Evolutionary conservation across 2,797 vertebrate genomes (phyloP), one percentile per base, ranked within the genome.

Genomic region (Prionace glauca): DNA sequence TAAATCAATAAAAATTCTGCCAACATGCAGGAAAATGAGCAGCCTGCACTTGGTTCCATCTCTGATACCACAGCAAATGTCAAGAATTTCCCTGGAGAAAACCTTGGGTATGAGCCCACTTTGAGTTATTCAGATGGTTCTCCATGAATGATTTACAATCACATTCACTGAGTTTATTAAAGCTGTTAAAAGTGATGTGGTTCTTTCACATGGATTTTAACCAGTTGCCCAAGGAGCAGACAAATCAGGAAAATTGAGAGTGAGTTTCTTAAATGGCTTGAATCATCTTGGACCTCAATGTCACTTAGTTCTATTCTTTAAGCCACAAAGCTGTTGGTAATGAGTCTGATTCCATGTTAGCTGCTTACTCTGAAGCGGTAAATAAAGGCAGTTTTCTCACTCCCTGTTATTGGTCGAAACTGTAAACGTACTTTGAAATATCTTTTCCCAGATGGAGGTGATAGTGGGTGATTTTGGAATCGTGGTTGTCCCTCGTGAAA

Each of bases 401-500:
- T 60, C 69, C 18, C 20, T 67, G 26, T 41, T 65, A 14, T 20
- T 62, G 0, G 81, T 67, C 22, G 11, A 45, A 32, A 90, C n/a
- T 50, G 36, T 29, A 50, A 95, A n/a, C 77, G 26, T 74, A 32
- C 16, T n/a, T 87, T 69, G 41, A 62, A 65, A 86, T 74, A 32
- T 94, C 93, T 86, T n/a, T 93, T 96, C 97, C 95, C 97, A 99
- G 99, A 99, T 99, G 99, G 98, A 99, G 96, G 99, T 99, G 97
- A 99, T 99, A 0, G 99, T 99, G 0, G 99, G 99, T 0, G 99
- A 99, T 96, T 99, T 99, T 0, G 99, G 99, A 95, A 99, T 99
- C 0, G 99, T 99, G 96, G 99, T 99, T 96, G 99, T 99, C 92
- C 99, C 99, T 67, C 98, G 99, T 96, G 99, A 99, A 0, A 98